These are phyloP conservation scores for Tychaedon coryphoeus DNA, from an alignment of 2,113 vertebrate genomes.

Conservation along the genomic window DNA sequence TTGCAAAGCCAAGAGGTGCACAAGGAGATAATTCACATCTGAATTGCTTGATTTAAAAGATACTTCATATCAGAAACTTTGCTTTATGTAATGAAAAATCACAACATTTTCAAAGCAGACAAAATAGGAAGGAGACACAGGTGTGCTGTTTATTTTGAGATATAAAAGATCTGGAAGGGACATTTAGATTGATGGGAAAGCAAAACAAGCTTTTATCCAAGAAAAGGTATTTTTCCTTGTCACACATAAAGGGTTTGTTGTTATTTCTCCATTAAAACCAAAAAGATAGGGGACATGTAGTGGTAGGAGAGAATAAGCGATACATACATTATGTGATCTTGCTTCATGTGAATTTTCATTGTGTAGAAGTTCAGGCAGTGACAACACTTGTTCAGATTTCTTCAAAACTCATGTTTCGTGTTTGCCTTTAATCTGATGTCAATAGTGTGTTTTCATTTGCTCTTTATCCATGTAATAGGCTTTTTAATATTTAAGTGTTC, in stretches of 20 bases:
- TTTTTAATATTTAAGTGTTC: background rate
- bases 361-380: background rate
- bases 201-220: background rate
- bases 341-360: background rate
- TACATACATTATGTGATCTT: background rate
- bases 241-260: background rate
- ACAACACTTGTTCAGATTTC: background rate
- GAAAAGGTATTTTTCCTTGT: background rate
- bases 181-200: background rate
- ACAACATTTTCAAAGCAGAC: background rate
- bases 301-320: background rate
- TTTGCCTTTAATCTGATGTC: background rate
- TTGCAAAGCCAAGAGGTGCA: background rate
- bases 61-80: background rate
- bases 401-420: background rate
- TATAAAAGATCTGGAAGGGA: background rate
- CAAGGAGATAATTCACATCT: constrained; percentile 1
- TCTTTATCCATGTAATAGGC: background rate
- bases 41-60: background rate
- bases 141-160: background rate
- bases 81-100: background rate
- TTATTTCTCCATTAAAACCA: background rate
- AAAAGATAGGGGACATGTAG: background rate
- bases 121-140: background rate
- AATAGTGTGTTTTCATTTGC: background rate